Evolutionary conservation across 2,113 vertebrate genomes (phyloP).

Genomic region (Cinclus cinclus): DNA sequence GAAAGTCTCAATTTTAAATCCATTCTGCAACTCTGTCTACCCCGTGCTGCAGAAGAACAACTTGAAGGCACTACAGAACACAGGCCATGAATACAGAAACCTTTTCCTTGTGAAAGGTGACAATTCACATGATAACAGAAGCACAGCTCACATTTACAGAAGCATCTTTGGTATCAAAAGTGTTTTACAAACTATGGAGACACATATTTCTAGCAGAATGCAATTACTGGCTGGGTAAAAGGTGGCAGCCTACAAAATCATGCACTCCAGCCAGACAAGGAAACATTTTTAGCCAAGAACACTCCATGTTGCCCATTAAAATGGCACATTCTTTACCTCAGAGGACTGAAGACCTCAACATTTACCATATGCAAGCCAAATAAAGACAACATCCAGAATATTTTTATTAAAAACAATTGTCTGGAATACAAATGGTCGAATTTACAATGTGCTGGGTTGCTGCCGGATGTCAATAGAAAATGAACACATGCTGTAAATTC

Average conservation of each 20-base stretch:
- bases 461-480: slow-evolving; percentile 40
- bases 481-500: slow-evolving; percentile 43
- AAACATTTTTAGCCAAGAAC: neutral
- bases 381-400: slow-evolving; percentile 1
- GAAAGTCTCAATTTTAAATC: neutral
- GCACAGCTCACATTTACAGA: neutral
- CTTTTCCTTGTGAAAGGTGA: neutral
- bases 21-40: neutral
- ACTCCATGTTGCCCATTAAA: neutral
- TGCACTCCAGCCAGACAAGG: neutral
- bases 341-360: neutral
- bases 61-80: neutral
- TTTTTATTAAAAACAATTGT: slow-evolving; percentile 46
- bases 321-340: slow-evolving; percentile 5
- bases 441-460: slow-evolving; percentile 9
- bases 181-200: neutral
- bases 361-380: neutral
- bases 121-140: neutral
- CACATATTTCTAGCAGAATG: neutral
- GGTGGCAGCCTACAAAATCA: neutral
- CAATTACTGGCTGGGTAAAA: neutral
- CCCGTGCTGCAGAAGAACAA: neutral
- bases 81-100: neutral
- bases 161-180: neutral
- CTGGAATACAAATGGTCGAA: neutral